Evolutionary conservation across 2,888 invertebrate genomes (phyloP).

Genomic region (Elysia crispata): DNA sequence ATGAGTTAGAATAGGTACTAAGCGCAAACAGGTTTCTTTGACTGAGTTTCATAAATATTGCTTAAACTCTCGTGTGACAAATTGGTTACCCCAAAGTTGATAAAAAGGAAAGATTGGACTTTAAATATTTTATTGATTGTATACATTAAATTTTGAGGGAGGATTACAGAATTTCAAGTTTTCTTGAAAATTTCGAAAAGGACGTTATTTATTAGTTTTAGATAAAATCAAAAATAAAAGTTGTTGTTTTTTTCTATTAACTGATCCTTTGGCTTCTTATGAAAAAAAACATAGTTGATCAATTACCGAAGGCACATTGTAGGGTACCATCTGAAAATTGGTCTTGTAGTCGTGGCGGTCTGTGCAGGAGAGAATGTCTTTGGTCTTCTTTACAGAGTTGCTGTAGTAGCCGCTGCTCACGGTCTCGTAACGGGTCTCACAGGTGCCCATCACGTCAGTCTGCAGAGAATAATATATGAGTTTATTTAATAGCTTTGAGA

Average conservation of each 20-base stretch:
- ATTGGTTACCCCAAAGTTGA: too few relatives aligned
- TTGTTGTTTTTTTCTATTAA: background rate
- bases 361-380: constrained; percentile 71
- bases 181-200: too few relatives aligned
- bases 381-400: constrained; percentile 68
- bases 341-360: constrained; percentile 70
- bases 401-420: constrained; percentile 58
- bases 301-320: constrained; percentile 73
- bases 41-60: too few relatives aligned
- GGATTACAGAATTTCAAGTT: too few relatives aligned
- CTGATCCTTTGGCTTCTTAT: background rate
- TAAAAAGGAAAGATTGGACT: too few relatives aligned
- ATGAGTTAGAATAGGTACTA: too few relatives aligned
- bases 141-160: too few relatives aligned
- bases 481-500: too few relatives aligned
- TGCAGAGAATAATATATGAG: constrained; percentile 59
- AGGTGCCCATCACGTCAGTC: constrained; percentile 89
- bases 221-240: background rate
- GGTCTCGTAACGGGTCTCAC: constrained; percentile 85
- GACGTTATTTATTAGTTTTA: background rate
- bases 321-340: constrained; percentile 71
- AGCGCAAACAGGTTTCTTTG: too few relatives aligned
- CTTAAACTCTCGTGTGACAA: too few relatives aligned
- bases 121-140: too few relatives aligned
- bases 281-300: background rate